Conservation (phyloP, 2,113 vertebrate genomes). For the Barnardius zonarius region DNA sequence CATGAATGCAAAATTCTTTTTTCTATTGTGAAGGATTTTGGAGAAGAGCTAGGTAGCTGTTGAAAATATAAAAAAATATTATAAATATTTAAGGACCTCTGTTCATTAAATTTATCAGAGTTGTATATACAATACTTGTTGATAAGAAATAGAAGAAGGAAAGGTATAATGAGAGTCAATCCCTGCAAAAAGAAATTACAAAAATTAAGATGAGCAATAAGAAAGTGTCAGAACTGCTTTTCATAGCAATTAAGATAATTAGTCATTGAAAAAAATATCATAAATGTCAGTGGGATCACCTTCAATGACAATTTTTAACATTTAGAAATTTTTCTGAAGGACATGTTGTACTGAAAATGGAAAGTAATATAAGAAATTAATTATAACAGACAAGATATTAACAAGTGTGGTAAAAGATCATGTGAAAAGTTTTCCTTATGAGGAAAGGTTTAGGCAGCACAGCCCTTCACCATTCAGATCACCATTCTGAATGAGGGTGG, state of each 20-base stretch:
- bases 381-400: background rate
- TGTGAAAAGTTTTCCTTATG: background rate
- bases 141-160: background rate
- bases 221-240: background rate
- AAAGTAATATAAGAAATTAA: background rate
- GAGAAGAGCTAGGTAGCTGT: background rate
- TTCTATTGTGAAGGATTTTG: background rate
- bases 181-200: background rate
- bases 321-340: background rate
- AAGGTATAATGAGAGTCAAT: background rate
- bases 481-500: background rate
- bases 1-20: background rate
- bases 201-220: background rate
- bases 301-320: background rate
- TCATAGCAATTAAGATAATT: background rate
- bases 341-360: background rate
- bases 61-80: background rate
- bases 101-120: background rate
- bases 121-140: background rate
- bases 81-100: background rate
- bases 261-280: background rate
- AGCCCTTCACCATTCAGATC: background rate
- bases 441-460: background rate
- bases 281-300: background rate
- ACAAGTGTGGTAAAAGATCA: background rate